phyloP scores from a whole-genome alignment of 2,797 vertebrate genomes.

The Eupleurogrammus muticus region DNA sequence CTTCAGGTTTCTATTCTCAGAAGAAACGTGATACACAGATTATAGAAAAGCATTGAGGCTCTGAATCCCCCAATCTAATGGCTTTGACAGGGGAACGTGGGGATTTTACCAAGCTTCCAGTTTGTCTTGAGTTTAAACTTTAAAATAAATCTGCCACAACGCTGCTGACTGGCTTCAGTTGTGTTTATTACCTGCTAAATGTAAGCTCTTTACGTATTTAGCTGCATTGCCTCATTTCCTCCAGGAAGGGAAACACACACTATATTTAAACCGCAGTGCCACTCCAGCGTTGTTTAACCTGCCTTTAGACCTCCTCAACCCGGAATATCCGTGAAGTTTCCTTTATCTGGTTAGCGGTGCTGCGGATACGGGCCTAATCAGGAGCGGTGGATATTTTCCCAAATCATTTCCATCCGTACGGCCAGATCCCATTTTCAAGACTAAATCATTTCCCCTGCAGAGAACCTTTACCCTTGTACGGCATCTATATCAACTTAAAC shows the following conservation, averaged over 20 bases:
- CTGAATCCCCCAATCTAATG: slow-evolving; percentile 40
- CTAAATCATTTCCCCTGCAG: slow-evolving; percentile 1
- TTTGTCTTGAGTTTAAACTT: slow-evolving; percentile 30
- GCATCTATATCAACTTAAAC: slow-evolving; percentile 33
- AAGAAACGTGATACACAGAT: slow-evolving; percentile 52
- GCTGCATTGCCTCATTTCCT: not conserved
- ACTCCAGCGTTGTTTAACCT: not conserved
- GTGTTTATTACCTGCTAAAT: slow-evolving; percentile 13
- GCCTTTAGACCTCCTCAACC: slow-evolving; percentile 16
- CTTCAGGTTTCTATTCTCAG: slow-evolving; percentile 51
- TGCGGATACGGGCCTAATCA: slow-evolving; percentile 22
- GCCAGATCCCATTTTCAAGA: slow-evolving; percentile 14
- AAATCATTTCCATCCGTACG: not conserved
- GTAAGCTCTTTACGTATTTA: not conserved
- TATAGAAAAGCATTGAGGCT: slow-evolving; percentile 43
- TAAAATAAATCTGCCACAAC: slow-evolving; percentile 22
- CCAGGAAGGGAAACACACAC: not conserved
- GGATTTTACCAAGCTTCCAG: slow-evolving; percentile 33
- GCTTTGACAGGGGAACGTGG: slow-evolving; percentile 41
- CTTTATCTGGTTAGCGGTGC: not conserved
- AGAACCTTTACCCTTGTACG: slow-evolving; percentile 15
- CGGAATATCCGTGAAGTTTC: not conserved
- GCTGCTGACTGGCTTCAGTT: slow-evolving; percentile 2
- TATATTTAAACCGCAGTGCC: not conserved
- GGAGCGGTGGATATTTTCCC: not conserved